Percentiles rank a stretch among this genome's conserved stretches.
Evolutionary conservation across 1,140 invertebrate genomes (phyloP).

Genomic region (Camponotus vicinus): DNA sequence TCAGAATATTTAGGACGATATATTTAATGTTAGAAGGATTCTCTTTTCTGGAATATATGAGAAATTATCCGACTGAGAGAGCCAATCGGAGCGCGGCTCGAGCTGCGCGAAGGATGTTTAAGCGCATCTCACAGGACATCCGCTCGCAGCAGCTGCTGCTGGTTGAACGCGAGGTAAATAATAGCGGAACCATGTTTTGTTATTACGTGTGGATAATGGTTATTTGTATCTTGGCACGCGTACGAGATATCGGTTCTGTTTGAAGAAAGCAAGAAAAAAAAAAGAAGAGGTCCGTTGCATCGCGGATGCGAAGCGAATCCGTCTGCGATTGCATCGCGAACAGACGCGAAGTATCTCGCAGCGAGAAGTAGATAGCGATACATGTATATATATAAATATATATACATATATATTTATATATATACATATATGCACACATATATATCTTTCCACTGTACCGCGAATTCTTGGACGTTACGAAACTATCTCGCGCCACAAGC

Average conservation of each 20-base stretch:
- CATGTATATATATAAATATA: no score
- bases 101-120: no score
- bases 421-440: no score
- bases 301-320: neutral
- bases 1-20: no score
- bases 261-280: no score
- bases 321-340: neutral
- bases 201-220: slow-evolving; percentile 49
- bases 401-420: no score
- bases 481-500: neutral
- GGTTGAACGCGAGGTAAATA: slow-evolving; percentile 39
- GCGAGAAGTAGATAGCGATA: slow-evolving; percentile 17
- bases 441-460: neutral
- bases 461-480: slow-evolving; percentile 10
- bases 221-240: slow-evolving; percentile 35
- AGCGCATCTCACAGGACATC: no score
- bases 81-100: no score
- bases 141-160: neutral
- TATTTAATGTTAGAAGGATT: no score
- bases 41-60: no score
- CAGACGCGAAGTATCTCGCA: no score
- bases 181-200: slow-evolving; percentile 45
- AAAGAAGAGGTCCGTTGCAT: neutral
- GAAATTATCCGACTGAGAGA: no score
- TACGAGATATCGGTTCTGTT: neutral